Conservation (phyloP, 1,140 invertebrate genomes). For the Drosophila saltans region DNA sequence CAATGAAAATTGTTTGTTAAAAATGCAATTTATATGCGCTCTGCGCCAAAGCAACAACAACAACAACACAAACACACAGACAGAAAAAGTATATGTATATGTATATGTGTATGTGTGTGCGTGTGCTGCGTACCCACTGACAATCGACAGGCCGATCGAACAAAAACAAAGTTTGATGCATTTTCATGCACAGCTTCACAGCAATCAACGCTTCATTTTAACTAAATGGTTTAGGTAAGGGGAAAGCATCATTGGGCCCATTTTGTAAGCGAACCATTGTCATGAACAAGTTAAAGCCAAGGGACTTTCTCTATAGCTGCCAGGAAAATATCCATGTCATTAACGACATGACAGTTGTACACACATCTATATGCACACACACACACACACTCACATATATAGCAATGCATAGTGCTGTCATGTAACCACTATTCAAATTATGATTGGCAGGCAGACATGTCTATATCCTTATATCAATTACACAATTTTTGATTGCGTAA, state of each 20-base stretch:
- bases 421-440: background rate
- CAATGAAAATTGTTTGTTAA: constrained; percentile 67
- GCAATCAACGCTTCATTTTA: constrained; percentile 77
- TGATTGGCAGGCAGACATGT: background rate
- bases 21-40: constrained; percentile 79
- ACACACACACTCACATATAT: background rate
- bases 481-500: background rate
- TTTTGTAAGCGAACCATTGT: background rate
- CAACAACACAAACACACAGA: constrained; percentile 32
- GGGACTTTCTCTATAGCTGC: background rate
- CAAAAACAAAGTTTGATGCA: constrained; percentile 62
- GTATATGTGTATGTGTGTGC: constrained; percentile 6
- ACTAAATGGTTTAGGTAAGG: constrained; percentile 55
- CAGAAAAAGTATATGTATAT: background rate
- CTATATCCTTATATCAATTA: background rate
- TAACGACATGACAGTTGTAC: background rate
- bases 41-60: constrained; percentile 48
- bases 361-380: too few relatives aligned
- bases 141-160: constrained; percentile 41
- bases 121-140: constrained; percentile 23
- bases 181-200: constrained; percentile 75
- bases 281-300: constrained; percentile 7
- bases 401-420: background rate
- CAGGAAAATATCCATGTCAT: background rate
- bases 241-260: background rate